Percentiles rank a stretch among this genome's conserved stretches.
These are phyloP conservation scores for Ailurus styani DNA, from an alignment of 2,113 vertebrate species.

Conservation along the genomic window DNA sequence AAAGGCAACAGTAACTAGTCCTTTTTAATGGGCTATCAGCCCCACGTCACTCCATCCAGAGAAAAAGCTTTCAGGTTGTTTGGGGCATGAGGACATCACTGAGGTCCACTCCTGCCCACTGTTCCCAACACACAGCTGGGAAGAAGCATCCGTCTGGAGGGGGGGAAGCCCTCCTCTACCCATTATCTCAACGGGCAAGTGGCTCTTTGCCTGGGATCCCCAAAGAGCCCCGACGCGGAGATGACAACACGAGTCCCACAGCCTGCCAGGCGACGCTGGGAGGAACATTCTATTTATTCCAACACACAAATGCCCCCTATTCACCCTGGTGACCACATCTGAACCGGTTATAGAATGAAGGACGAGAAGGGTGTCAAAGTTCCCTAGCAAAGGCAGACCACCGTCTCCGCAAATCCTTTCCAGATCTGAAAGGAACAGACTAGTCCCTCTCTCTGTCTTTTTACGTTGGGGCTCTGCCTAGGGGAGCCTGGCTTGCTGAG, in stretches of 20 bases:
- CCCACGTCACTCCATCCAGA: not conserved
- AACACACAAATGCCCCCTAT: not conserved
- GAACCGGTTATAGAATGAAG: not conserved
- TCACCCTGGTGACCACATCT: not conserved
- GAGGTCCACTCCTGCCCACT: not conserved
- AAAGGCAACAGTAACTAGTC: not conserved
- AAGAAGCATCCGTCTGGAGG: not conserved
- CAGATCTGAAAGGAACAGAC: not conserved
- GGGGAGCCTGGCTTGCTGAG: not conserved
- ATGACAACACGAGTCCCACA: fast-evolving
- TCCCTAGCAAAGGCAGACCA: not conserved
- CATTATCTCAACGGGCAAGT: not conserved
- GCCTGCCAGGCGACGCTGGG: not conserved
- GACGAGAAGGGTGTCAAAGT: not conserved
- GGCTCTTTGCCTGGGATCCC: not conserved
- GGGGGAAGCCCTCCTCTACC: not conserved
- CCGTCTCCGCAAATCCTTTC: not conserved
- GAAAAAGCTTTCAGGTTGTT: not conserved
- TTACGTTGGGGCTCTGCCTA: not conserved
- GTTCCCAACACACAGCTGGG: not conserved
- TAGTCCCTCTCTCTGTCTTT: not conserved
- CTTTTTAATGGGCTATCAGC: not conserved
- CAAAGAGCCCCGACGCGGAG: fast-evolving
- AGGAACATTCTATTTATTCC: not conserved
- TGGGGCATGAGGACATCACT: not conserved